Base-by-base conservation (phyloP, 2,797 vertebrate genomes). In the Aplochiton taeniatus region DNA sequence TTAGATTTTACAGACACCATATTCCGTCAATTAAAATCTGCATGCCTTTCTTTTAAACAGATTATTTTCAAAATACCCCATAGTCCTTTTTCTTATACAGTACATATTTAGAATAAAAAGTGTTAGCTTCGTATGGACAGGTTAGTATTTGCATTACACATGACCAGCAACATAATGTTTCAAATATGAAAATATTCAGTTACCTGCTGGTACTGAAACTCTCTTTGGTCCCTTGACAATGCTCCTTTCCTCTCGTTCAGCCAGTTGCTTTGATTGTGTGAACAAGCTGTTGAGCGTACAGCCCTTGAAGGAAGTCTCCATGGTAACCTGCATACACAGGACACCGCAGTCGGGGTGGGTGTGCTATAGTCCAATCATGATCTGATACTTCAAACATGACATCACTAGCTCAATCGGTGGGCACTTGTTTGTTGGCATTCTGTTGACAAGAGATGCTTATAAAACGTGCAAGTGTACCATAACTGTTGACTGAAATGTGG, bases 251-350 rank as follows among this genome's bases (percentile, higher is more conserved):
- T 72, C 54, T 63, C 54, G 49, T 42, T 63, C 59, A 62, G 46
- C 60, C 58, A 64, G 43, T 48, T 58, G 76, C 65, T 79, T 76
- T 86, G 76, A 84, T 78, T 80, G 43, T 43, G 41, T 17, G 57
- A 61, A 12, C 73, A 73, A 59, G 74, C 75, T 83, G 72, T 73
- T 80, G 69, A 73, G 69, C 44, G 61, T 63, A 12, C 70, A 79
- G 73, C 72, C 63, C 66, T 85, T 80, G 73, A 76, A 74, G 62
- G 47, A 63, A 14, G 87, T 87, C 69, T 87, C 89, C 83, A 89
- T 91, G 79, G 87, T 75, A 82, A 89, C 84, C 47, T 42, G 43
- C 70, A 69, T 70, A 88, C 75, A 90, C 85, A 88, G 73, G 72
- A 79, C n/a, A 41, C n/a, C 54, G 70, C 66, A 52, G 69, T 45